Conservation (phyloP, 2,888 invertebrate species). For the Epistrophe grossulariae region DNA sequence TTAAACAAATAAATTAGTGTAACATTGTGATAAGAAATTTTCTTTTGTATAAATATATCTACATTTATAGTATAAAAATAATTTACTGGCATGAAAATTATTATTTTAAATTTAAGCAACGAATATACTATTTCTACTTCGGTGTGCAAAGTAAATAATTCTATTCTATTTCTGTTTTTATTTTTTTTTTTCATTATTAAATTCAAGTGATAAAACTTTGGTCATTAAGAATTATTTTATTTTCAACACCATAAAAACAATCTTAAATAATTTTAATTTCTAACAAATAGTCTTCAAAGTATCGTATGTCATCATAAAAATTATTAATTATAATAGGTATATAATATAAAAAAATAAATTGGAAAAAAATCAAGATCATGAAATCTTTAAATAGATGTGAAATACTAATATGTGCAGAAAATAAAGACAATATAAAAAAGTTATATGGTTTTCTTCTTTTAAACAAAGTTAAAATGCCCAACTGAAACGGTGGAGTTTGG, state of each 20-base stretch:
- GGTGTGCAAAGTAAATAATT: background rate
- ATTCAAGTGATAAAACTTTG: background rate
- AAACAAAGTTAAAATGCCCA: background rate
- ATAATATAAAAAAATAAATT: background rate
- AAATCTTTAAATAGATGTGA: background rate
- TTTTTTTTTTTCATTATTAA: background rate
- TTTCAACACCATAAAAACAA: background rate
- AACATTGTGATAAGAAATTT: constrained; percentile 56
- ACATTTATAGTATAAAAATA: constrained; percentile 17
- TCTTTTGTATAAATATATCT: constrained; percentile 19
- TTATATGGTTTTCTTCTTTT: background rate
- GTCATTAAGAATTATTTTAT: background rate
- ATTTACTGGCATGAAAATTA: constrained; percentile 24
- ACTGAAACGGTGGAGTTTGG: too few species aligned
- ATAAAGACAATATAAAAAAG: background rate
- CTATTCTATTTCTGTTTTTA: background rate
- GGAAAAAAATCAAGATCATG: background rate
- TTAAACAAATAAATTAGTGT: constrained; percentile 31
- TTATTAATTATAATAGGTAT: background rate
- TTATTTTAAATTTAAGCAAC: constrained; percentile 35
- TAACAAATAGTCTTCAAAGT: background rate
- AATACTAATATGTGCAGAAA: background rate
- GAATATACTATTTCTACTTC: constrained; percentile 24
- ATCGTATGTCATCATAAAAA: background rate
- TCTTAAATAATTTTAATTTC: background rate